phyloP scores from a whole-genome alignment of 2,113 vertebrate genomes.

The Bolborhynchus lineola region DNA sequence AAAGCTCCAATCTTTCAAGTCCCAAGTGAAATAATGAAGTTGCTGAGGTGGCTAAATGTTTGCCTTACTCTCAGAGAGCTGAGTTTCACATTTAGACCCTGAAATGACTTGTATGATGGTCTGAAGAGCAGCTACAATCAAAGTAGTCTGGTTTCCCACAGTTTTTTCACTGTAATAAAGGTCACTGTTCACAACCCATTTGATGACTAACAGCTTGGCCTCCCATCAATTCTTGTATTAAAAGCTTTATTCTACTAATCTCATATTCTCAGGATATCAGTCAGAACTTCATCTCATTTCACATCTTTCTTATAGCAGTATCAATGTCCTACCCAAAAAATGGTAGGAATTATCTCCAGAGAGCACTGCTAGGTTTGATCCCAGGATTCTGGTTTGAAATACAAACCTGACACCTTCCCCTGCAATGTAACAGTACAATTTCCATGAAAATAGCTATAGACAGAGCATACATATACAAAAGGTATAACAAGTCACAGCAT shows the following conservation, averaged over 20 bases:
- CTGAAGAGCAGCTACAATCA: background rate
- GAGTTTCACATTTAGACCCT: background rate
- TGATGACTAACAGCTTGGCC: background rate
- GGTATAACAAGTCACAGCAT: background rate
- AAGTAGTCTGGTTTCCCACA: background rate
- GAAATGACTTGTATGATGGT: background rate
- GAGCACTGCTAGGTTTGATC: background rate
- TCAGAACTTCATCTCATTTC: background rate
- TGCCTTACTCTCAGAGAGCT: background rate
- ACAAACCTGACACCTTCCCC: background rate
- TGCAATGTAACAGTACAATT: background rate
- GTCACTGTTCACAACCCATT: fast-evolving
- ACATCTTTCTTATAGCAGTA: background rate
- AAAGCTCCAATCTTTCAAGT: background rate
- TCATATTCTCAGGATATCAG: background rate
- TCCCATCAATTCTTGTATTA: too few relatives aligned
- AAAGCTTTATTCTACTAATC: background rate
- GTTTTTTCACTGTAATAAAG: background rate
- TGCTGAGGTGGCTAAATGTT: background rate
- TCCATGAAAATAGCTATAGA: background rate
- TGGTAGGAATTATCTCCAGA: background rate
- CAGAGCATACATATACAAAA: background rate
- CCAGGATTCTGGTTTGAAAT: background rate
- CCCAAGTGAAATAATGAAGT: background rate
- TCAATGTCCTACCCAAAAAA: background rate